phyloP scores from a whole-genome alignment of 2,797 vertebrate genomes.

The Cyclura pinguis region DNA sequence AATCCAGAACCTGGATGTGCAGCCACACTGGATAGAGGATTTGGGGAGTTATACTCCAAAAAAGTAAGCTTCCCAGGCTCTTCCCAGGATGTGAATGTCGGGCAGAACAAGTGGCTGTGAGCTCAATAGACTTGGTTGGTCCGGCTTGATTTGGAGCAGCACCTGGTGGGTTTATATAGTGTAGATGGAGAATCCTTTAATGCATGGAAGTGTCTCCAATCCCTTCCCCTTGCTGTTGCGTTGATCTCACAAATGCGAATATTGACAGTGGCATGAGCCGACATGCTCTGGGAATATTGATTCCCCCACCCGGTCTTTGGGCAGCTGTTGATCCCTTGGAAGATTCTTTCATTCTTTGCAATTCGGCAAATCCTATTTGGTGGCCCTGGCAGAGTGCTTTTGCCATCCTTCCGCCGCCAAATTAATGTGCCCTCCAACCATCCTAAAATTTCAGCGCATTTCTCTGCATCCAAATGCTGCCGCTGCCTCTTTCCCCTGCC shows the following conservation, averaged over 20 bases:
- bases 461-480: fast-evolving
- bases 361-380: not conserved
- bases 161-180: not conserved
- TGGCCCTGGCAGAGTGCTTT: not conserved
- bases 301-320: not conserved
- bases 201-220: not conserved
- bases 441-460: not conserved
- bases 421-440: fast-evolving
- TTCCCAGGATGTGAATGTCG: not conserved
- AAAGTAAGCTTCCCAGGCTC: no score
- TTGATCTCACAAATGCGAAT: fast-evolving
- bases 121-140: not conserved
- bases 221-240: fast-evolving
- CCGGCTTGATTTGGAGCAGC: not conserved
- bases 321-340: not conserved
- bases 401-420: no score
- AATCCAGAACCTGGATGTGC: not conserved
- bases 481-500: not conserved
- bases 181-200: not conserved
- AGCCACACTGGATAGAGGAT: not conserved
- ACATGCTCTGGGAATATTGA: not conserved
- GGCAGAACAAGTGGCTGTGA: not conserved
- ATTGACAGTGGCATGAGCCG: not conserved
- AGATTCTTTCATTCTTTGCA: not conserved
- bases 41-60: not conserved